Evolutionary conservation across 2,113 vertebrate species (phyloP).

Genomic region (Crotalus tigris): DNA sequence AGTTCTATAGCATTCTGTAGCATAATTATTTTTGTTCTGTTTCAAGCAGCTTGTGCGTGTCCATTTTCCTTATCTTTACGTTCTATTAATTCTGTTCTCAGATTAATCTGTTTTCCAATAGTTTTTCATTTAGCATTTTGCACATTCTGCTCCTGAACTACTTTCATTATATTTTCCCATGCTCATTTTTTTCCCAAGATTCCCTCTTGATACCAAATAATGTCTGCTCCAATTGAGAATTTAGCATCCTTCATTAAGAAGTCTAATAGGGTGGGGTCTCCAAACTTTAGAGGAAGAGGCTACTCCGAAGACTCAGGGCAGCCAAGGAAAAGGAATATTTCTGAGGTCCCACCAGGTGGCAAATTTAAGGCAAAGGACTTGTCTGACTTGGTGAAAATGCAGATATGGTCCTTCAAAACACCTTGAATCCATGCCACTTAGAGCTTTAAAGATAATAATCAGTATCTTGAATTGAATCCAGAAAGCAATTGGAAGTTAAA

Average conservation of each 20-base stretch:
- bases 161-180: not conserved
- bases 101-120: not conserved
- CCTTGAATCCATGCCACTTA: not conserved
- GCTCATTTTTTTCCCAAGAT: not conserved
- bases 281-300: not conserved
- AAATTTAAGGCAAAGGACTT: not conserved
- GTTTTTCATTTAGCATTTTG: not conserved
- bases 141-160: not conserved
- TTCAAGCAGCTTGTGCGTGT: not conserved
- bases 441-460: not conserved
- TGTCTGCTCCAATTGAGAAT: not conserved
- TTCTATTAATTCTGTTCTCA: not conserved
- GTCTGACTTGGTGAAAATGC: not conserved
- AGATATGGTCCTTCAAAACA: not conserved
- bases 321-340: not conserved
- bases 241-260: not conserved
- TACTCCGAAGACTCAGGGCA: not conserved
- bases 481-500: not conserved
- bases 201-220: not conserved
- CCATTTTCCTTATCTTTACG: not conserved
- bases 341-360: not conserved
- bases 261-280: not conserved
- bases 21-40: not conserved
- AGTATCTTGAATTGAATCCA: not conserved
- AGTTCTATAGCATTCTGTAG: not conserved